Base-by-base conservation (phyloP, 1,140 invertebrate genomes). In the Ridgeia piscesae region DNA sequence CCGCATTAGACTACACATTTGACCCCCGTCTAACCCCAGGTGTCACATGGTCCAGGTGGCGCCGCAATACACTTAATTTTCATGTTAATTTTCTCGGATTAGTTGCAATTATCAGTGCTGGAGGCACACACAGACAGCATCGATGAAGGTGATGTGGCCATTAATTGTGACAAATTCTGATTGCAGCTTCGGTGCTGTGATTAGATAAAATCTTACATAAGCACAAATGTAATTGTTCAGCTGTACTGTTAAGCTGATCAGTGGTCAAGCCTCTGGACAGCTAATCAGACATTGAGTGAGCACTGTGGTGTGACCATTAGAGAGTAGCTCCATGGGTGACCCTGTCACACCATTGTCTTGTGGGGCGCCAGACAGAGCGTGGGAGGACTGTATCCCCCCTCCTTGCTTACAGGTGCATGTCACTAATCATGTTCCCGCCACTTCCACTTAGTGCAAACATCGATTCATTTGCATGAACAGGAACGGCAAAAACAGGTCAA, bases 41-140 rank as follows among this genome's bases (percentile, higher is more conserved):
- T 42, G 42, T 77, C 27, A 77, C 58, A 77, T 77, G 58, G 27
- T 17, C 58, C 58, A 77, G 58, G 58, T 77, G 58, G 58, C 17
- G 27, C 6, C 58, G 27, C 58, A 77, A 77, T 77, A 77, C 58
- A 77, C 27, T 77, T 77, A 77, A 77, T 77, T 77, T 77, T 77
- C 58, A 77, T 77, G 58, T 77, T 77, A 77, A 77, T 77, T 77
- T 77, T 77, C 58, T 77, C 58, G 17, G 58, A 77, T 77, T 77
- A 77, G 58, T 21, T 77, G 58, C 58, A 77, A 77, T 77, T 77
- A 77, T 77, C 27, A 31, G 14, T 77, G 58, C 58, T 77, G 8
- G 58, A 17, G 27, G 0, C 58, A 77, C 58, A 0, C 58, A 77
- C 17, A 27, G 58, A 77, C 58, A 77, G 11, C 58, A 77, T 77